phyloP scores from a whole-genome alignment of 2,888 invertebrate genomes.

The Cryptocephalus primarius region DNA sequence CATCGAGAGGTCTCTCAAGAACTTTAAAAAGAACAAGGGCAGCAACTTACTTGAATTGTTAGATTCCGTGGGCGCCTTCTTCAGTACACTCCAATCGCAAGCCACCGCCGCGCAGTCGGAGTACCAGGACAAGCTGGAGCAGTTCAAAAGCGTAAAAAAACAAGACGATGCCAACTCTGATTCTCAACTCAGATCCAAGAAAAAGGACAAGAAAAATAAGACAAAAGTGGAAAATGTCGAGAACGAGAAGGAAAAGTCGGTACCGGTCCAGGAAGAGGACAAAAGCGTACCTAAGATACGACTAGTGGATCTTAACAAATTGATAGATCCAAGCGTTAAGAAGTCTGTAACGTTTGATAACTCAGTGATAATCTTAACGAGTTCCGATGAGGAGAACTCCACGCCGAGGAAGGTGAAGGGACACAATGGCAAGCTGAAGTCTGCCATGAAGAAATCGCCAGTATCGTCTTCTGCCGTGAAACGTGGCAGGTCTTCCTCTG shows the following conservation, averaged over 20 bases:
- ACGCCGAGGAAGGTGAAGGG: conserved; percentile 6
- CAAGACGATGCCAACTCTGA: too few species aligned
- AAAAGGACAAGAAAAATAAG: too few species aligned
- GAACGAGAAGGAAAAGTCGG: background rate
- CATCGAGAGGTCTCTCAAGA: conserved; percentile 6
- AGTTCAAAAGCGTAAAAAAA: too few species aligned
- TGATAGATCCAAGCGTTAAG: conserved; percentile 24
- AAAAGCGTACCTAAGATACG: conserved; percentile 20
- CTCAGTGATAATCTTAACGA: conserved; percentile 27
- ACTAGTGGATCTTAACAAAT: conserved; percentile 31
- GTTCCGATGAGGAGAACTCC: conserved; percentile 26
- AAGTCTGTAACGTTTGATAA: conserved; percentile 20
- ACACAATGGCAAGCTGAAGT: conserved; percentile 5
- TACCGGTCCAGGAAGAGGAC: background rate
- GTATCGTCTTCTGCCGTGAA: background rate
- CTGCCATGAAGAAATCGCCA: conserved; percentile 6
- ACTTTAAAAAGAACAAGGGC: conserved; percentile 7
- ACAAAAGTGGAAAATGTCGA: too few species aligned
- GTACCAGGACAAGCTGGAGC: too few species aligned
- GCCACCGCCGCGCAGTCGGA: too few species aligned
- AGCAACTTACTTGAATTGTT: too few species aligned
- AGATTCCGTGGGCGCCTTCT: too few species aligned
- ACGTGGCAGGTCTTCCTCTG: background rate
- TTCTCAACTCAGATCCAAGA: too few species aligned
- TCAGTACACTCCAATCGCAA: too few species aligned